phyloP scores from a whole-genome alignment of 2,113 vertebrate species.

The Salvelinus alpinus region DNA sequence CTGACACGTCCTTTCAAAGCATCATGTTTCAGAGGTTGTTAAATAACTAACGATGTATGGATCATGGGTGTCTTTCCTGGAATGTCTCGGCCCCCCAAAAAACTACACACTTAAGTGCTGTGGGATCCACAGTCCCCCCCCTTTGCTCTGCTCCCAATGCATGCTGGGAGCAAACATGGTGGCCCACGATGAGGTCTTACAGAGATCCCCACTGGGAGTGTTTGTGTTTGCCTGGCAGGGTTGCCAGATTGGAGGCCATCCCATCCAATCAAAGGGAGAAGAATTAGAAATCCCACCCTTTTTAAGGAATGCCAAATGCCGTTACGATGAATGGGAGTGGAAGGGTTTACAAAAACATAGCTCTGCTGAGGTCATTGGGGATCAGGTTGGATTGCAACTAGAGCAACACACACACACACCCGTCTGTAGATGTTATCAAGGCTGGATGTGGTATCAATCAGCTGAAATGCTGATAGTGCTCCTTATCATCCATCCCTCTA shows the following conservation, averaged over 20 bases:
- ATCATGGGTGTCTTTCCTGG: no score
- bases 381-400: not conserved
- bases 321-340: slow-evolving; percentile 52
- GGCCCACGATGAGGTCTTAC: slow-evolving; percentile 43
- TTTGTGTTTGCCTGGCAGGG: slow-evolving; percentile 54
- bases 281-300: slow-evolving; percentile 39
- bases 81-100: not conserved
- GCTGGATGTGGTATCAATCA: no score
- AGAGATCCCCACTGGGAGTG: slow-evolving; percentile 42
- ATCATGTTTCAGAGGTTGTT: slow-evolving; percentile 17
- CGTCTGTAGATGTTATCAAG: no score
- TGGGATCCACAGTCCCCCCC: not conserved
- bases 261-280: slow-evolving; percentile 56
- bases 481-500: no score
- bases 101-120: no score
- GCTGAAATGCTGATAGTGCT: no score
- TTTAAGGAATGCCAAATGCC: slow-evolving; percentile 56
- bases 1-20: slow-evolving; percentile 21
- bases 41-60: slow-evolving; percentile 39
- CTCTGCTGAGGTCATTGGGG: slow-evolving; percentile 24
- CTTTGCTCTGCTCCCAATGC: slow-evolving; percentile 7
- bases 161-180: slow-evolving; percentile 34
- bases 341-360: slow-evolving; percentile 54
- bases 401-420: not conserved
- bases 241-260: slow-evolving; percentile 62